These are phyloP conservation scores for Saccostrea echinata DNA, from an alignment of 1,140 invertebrate species.

Conservation along the genomic window DNA sequence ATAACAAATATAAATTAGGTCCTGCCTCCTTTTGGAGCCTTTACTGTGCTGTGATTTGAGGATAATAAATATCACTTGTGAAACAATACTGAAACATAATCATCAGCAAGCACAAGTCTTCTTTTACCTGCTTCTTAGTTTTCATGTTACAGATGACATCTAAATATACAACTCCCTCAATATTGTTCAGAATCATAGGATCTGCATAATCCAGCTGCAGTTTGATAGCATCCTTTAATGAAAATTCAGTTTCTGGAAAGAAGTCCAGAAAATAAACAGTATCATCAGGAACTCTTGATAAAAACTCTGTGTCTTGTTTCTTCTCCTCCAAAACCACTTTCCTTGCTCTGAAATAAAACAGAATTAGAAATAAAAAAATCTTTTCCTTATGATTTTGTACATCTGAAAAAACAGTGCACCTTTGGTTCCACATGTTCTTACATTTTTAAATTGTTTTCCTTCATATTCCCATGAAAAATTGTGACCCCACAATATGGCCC, in stretches of 20 bases:
- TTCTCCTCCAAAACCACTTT: constrained; percentile 31
- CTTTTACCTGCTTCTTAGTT: constrained; percentile 72
- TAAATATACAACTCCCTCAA: constrained; percentile 65
- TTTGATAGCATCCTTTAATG: constrained; percentile 63
- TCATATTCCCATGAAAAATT: no score
- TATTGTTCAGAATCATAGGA: constrained; percentile 70
- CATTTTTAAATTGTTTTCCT: no score
- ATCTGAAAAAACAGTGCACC: no score
- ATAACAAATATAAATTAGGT: no score
- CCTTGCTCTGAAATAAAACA: not conserved
- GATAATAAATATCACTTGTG: no score
- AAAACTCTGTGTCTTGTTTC: constrained; percentile 22
- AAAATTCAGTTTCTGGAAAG: constrained; percentile 63
- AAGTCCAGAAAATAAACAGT: constrained; percentile 69
- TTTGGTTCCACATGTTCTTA: no score
- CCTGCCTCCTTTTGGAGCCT: no score
- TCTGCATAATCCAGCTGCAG: constrained; percentile 72
- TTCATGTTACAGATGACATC: constrained; percentile 68
- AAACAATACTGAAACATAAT: not conserved
- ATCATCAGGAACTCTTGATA: constrained; percentile 62
- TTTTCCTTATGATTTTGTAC: not conserved
- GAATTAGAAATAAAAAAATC: not conserved
- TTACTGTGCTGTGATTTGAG: no score
- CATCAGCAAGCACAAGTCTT: no score
- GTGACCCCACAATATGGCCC: no score